Base-by-base conservation (phyloP, 2,113 vertebrate genomes). In the Tauraco erythrolophus region DNA sequence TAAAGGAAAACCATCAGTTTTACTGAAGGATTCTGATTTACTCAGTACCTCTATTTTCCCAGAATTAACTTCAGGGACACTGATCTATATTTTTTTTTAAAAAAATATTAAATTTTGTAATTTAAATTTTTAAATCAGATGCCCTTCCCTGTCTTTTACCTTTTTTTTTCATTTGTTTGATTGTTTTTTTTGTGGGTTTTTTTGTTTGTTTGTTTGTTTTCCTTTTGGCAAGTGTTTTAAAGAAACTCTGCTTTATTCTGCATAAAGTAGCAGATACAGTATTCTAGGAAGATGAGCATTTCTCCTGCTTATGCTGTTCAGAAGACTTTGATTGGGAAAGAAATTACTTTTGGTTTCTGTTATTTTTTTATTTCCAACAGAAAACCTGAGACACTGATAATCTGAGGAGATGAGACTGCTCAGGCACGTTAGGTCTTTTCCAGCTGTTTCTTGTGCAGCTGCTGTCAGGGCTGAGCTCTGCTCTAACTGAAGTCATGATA, bases 401-500 rank as follows among this genome's bases (percentile, higher is more conserved):
- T 94, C 46, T 85, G 69, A 92, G 87, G 69, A 81, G 69, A 78
- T 93, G 74, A 88, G 70, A 54, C n/a, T 82, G 54, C 35, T 95
- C 65, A 78, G 83, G 69, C 74, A 72, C 41, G 68, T 94, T 70
- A 72, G 91, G 33, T 78, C 41, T 88, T 91, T 93, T 78, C 19
- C 96, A 97, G 93, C 88, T 97, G 93, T 87, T 97, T 51, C 57
- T 74, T 81, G 60, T 91, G 92, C 95, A 97, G 83, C 96, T 97
- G 92, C 92, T 97, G 33, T 92, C 85, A 89, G 71, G 79, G 48
- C 79, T 75, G 50, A 84, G 46, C 64, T 87, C 76, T 71, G 53
- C 56, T 91, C 90, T 97, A 51, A 62, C 85, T 90, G 69, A 60
- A 58, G 45, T 24, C 41, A 62, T 11, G 3, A 10, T 51, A 92